These are phyloP conservation scores for Zingel zingel DNA, from an alignment of 2,113 vertebrate species.

Conservation along the genomic window DNA sequence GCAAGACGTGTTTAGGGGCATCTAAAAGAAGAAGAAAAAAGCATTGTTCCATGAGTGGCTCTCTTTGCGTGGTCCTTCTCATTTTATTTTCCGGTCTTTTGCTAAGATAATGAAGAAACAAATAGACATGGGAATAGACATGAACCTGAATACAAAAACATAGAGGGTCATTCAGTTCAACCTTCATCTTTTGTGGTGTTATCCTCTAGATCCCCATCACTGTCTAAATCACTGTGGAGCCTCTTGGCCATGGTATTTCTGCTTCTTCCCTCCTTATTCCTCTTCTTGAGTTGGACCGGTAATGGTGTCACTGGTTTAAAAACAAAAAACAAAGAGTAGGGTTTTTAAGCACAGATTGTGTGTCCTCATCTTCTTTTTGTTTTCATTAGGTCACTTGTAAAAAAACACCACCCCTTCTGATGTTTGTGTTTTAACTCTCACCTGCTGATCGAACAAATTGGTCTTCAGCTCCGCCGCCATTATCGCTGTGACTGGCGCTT, in stretches of 20 bases:
- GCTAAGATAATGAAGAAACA: constrained; percentile 43
- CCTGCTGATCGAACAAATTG: constrained; percentile 73
- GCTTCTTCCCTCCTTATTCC: constrained; percentile 88
- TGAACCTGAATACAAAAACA: constrained; percentile 54
- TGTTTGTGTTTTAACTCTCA: constrained; percentile 43
- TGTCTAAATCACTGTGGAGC: constrained; percentile 94
- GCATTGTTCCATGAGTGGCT: constrained; percentile 28
- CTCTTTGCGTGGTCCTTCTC: constrained; percentile 33
- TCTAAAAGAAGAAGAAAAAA: constrained; percentile 26
- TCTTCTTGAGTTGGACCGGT: constrained; percentile 90
- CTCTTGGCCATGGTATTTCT: constrained; percentile 89
- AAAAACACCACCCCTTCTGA: neutral
- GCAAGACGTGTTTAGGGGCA: constrained; percentile 44
- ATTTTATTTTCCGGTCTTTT: constrained; percentile 44
- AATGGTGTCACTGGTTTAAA: constrained; percentile 87
- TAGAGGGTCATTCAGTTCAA: constrained; percentile 54
- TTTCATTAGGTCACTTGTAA: neutral
- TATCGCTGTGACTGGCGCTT: constrained; percentile 82
- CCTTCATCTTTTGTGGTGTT: constrained; percentile 87
- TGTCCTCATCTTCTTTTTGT: neutral
- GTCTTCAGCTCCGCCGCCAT: constrained; percentile 65
- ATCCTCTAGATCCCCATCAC: constrained; percentile 91
- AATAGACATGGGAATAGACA: constrained; percentile 31
- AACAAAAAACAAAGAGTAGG: constrained; percentile 40
- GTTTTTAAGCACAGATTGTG: neutral